phyloP scores from a whole-genome alignment of 2,113 vertebrate genomes.

The Thunnus thynnus region DNA sequence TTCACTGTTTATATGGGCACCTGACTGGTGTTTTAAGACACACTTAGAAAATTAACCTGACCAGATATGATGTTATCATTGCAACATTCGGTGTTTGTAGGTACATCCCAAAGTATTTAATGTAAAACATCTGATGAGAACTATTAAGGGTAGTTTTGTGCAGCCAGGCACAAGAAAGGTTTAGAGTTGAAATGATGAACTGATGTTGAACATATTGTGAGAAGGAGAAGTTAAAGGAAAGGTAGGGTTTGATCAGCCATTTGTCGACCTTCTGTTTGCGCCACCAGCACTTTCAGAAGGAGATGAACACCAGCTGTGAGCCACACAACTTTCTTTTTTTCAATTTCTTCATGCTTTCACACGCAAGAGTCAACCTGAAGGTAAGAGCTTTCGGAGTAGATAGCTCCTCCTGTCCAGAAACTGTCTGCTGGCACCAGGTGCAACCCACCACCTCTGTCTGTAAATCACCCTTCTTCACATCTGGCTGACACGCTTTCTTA shows the following conservation, averaged over 20 bases:
- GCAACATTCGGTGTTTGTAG: background rate
- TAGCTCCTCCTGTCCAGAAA: slow-evolving; percentile 13
- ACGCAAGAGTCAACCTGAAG: background rate
- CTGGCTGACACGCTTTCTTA: slow-evolving; percentile 10
- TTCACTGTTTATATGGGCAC: too few species aligned
- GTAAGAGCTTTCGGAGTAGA: slow-evolving; percentile 4
- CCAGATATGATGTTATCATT: too few species aligned
- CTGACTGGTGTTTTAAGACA: too few species aligned
- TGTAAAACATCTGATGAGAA: background rate
- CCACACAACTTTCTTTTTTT: slow-evolving; percentile 10
- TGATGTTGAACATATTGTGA: background rate
- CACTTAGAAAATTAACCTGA: too few species aligned
- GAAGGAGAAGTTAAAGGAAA: background rate
- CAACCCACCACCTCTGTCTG: background rate
- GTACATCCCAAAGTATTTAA: background rate
- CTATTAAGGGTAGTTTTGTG: background rate
- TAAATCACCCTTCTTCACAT: background rate
- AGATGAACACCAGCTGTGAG: background rate
- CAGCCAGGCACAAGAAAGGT: background rate
- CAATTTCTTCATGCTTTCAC: slow-evolving; percentile 18
- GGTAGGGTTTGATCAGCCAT: background rate
- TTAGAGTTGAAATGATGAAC: background rate
- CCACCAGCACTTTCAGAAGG: background rate
- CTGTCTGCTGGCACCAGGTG: background rate
- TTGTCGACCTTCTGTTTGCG: background rate